Evolutionary conservation across 2,113 vertebrate species (phyloP).

Genomic region (Romanogobio albipinnatus): DNA sequence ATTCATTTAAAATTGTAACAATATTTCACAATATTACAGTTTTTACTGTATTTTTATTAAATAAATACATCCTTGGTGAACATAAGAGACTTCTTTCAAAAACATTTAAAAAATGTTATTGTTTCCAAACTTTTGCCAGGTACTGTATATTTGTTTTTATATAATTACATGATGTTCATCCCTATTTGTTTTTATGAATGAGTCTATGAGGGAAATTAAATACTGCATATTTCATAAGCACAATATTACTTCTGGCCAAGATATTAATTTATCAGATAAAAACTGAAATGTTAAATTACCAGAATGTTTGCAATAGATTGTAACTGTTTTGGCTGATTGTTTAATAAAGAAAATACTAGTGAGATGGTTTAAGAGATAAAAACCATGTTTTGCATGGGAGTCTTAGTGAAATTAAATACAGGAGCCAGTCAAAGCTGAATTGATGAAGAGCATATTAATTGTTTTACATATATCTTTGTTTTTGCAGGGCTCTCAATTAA

Average conservation of each 20-base stretch:
- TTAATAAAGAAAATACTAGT: background rate
- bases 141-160: background rate
- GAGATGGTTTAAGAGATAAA: background rate
- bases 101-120: background rate
- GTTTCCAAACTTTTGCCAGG: no score
- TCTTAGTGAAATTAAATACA: background rate
- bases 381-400: no score
- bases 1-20: background rate
- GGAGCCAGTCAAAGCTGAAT: background rate
- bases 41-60: background rate
- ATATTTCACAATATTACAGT: background rate
- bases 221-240: slow-evolving; percentile 1
- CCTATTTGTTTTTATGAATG: background rate
- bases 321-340: background rate
- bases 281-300: background rate
- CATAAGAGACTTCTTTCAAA: background rate
- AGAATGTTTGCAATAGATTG: background rate
- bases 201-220: background rate
- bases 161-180: background rate
- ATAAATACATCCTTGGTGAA: background rate
- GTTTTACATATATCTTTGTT: background rate
- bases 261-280: background rate
- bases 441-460: background rate
- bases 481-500: slow-evolving; percentile 89
- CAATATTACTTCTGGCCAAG: background rate